A percentile compares a stretch with the other conserved stretches of the same genome.
Evolutionary conservation across 2,113 vertebrate species (phyloP).

Genomic region (Heterocephalus glaber): DNA sequence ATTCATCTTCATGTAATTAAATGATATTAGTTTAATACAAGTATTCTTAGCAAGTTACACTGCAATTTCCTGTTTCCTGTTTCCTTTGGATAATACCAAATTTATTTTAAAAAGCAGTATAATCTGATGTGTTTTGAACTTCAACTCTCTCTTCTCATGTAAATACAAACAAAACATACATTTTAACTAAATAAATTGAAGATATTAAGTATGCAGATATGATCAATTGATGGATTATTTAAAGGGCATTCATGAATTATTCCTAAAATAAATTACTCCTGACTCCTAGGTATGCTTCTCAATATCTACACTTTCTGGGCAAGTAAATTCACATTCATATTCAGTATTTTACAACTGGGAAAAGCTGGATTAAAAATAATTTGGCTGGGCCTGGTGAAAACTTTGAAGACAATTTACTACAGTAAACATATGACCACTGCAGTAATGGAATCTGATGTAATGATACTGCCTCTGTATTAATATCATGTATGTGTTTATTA

Average conservation of each 20-base stretch:
- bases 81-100: background rate
- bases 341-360: slow-evolving; percentile 65
- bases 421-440: slow-evolving; percentile 8
- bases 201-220: background rate
- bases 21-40: background rate
- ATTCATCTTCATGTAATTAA: background rate
- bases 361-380: slow-evolving; percentile 19
- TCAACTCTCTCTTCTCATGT: slow-evolving; percentile 23
- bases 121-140: slow-evolving; percentile 3
- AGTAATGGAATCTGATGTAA: background rate
- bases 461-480: background rate
- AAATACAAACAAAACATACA: background rate
- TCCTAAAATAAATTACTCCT: slow-evolving; percentile 70
- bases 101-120: slow-evolving; percentile 40
- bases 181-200: slow-evolving; percentile 59
- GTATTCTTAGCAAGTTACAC: background rate
- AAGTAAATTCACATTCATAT: slow-evolving; percentile 67
- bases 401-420: slow-evolving; percentile 37
- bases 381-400: background rate
- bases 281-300: background rate
- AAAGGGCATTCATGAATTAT: background rate
- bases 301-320: background rate
- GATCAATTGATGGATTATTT: slow-evolving; percentile 47
- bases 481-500: slow-evolving; percentile 17
- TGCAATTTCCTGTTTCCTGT: background rate